Percentiles rank a stretch among this genome's conserved stretches.
Conservation (phyloP, 2,113 vertebrate genomes). For the Panurus biarmicus region DNA sequence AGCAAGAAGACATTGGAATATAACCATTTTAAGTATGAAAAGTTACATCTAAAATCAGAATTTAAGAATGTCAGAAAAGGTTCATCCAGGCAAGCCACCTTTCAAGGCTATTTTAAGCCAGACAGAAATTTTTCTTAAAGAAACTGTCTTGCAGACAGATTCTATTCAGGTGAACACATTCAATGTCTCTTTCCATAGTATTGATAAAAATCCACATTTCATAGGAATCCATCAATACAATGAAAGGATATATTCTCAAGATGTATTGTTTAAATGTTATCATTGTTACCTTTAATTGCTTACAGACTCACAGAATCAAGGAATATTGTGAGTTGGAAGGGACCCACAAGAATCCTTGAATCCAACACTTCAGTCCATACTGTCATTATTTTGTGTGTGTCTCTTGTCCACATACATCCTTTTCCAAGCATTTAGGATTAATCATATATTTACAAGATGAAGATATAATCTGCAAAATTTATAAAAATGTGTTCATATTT, state of each 20-base stretch:
- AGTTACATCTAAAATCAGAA: slow-evolving; percentile 48
- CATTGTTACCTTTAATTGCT: not conserved
- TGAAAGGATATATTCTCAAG: not conserved
- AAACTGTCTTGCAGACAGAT: not conserved
- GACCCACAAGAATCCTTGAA: not conserved
- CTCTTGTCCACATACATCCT: not conserved
- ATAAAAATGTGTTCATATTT: not conserved
- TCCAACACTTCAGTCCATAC: not conserved
- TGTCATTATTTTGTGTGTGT: not conserved
- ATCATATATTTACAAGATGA: not conserved
- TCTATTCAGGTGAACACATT: not conserved
- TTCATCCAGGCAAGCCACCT: slow-evolving; percentile 3
- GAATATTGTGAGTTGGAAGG: not conserved
- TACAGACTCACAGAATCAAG: not conserved
- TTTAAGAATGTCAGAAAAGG: not conserved
- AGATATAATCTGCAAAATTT: not conserved
- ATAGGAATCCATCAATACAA: not conserved
- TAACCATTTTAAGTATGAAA: slow-evolving; percentile 26
- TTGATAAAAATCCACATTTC: not conserved
- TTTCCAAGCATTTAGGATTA: not conserved
- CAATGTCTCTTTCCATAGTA: not conserved
- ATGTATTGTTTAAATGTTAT: not conserved
- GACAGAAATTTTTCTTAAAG: not conserved
- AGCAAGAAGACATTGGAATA: slow-evolving; percentile 58
- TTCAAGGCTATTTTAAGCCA: slow-evolving; percentile 30